Evolutionary conservation across 2,888 invertebrate species (phyloP).

Genomic region (Stramonita haemastoma): DNA sequence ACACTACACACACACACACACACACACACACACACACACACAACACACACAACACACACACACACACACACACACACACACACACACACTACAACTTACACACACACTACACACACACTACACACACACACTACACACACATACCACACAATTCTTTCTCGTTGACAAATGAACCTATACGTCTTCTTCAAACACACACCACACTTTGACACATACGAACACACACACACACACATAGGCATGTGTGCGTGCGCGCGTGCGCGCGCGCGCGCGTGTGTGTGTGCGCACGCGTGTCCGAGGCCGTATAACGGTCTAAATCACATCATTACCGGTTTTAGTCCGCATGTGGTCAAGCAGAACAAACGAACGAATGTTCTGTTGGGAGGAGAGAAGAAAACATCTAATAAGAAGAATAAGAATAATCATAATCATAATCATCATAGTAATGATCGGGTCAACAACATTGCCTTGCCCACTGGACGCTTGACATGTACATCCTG

Average conservation of each 20-base stretch:
- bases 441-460: no score
- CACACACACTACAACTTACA: conserved; percentile 11
- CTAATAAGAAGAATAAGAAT: no score
- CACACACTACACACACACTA: conserved; percentile 11
- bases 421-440: no score
- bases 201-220: background rate
- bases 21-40: background rate
- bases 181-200: background rate
- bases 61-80: conserved; percentile 20
- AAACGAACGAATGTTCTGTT: no score
- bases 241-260: background rate
- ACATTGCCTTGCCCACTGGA: no score
- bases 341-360: no score
- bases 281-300: background rate
- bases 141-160: background rate
- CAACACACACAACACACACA: background rate
- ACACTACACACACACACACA: no score
- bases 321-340: no score
- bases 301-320: background rate
- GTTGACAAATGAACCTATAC: background rate
- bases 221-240: background rate
- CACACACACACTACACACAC: conserved; percentile 16
- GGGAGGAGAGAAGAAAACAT: no score
- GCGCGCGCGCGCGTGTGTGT: background rate
- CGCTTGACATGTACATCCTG: no score